Conservation (phyloP, 2,113 vertebrate species). For the Mirounga angustirostris region DNA sequence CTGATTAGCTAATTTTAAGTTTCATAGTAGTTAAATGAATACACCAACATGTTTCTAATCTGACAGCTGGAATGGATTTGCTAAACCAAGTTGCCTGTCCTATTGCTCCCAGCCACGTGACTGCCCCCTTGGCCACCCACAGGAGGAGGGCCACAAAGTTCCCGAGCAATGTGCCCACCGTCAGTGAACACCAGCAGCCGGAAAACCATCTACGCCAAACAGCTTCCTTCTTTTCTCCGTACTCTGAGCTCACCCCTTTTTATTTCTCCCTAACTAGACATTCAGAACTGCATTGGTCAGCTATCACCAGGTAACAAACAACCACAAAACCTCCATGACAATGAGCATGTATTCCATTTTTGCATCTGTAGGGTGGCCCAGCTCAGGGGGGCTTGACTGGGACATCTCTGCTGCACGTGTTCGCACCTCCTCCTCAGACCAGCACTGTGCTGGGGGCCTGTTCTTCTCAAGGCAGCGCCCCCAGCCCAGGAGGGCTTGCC, state of each 20-base stretch:
- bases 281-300: not conserved
- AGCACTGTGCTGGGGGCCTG: no score
- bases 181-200: not conserved
- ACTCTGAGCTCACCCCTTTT: not conserved
- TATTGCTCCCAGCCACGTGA: not conserved
- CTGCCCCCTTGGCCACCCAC: not conserved
- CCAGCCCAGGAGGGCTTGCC: not conserved
- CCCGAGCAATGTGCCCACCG: accelerated
- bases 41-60: no score
- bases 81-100: not conserved
- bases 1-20: not conserved
- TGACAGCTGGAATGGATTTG: not conserved
- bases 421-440: not conserved
- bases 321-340: not conserved
- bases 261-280: not conserved
- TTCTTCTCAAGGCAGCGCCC: not conserved
- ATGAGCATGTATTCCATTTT: accelerated
- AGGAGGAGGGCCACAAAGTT: accelerated
- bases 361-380: accelerated
- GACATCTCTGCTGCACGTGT: not conserved
- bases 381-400: not conserved
- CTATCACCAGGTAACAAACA: not conserved
- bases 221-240: not conserved
- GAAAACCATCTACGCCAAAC: not conserved
- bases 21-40: not conserved